Evolutionary conservation across 1,140 invertebrate genomes (phyloP).

Genomic region (Pararge aegeria): DNA sequence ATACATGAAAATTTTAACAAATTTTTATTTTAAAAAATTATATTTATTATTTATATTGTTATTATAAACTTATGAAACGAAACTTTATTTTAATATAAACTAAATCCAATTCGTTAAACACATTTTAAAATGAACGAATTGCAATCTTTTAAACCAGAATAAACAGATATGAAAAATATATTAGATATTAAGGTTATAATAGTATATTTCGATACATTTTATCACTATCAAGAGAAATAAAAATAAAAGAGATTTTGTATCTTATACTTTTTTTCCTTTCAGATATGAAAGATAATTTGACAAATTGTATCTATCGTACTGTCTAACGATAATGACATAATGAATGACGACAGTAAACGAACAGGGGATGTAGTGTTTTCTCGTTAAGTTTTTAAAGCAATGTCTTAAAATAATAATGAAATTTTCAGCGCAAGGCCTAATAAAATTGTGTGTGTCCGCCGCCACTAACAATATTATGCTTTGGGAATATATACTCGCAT

Average conservation of each 20-base stretch:
- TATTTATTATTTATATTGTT: too few relatives aligned
- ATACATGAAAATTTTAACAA: too few relatives aligned
- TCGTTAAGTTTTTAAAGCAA: background rate
- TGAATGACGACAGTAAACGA: background rate
- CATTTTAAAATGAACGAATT: too few relatives aligned
- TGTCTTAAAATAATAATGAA: constrained; percentile 36
- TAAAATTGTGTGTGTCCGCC: constrained; percentile 48
- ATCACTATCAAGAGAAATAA: background rate
- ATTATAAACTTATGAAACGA: too few relatives aligned
- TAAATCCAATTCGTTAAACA: too few relatives aligned
- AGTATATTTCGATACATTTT: too few relatives aligned
- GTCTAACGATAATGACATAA: too few relatives aligned
- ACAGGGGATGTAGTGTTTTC: background rate
- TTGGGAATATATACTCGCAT: constrained; percentile 46
- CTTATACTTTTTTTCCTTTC: background rate
- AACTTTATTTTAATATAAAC: too few relatives aligned
- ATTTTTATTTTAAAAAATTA: too few relatives aligned
- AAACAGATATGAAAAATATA: too few relatives aligned
- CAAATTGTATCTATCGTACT: background rate
- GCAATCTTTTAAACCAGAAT: too few relatives aligned
- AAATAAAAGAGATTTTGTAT: background rate
- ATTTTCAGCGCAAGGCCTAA: constrained; percentile 30
- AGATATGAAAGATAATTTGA: background rate
- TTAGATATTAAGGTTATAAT: too few relatives aligned
- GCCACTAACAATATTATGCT: constrained; percentile 42